phyloP scores from a whole-genome alignment of 2,113 vertebrate genomes.

The Mesitornis unicolor region DNA sequence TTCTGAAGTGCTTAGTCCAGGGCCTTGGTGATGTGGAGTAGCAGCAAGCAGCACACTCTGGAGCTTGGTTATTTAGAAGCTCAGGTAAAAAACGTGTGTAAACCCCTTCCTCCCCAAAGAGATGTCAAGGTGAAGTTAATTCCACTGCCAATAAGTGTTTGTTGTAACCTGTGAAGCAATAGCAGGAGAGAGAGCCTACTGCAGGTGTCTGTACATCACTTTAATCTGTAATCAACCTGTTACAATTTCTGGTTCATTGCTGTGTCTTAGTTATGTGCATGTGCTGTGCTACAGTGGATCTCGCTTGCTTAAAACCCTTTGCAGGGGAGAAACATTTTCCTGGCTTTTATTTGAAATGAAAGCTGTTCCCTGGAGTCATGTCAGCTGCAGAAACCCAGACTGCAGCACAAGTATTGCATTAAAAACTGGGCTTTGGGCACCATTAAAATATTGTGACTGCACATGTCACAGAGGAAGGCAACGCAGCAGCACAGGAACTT shows the following conservation, averaged over 20 bases:
- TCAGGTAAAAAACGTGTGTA: neutral
- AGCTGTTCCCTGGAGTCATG: neutral
- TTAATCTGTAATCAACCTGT: neutral
- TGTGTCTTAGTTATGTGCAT: neutral
- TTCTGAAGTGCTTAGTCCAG: neutral
- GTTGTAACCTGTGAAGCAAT: neutral
- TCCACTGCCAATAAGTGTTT: neutral
- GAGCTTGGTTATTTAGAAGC: neutral
- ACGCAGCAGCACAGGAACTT: neutral
- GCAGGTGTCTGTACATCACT: neutral
- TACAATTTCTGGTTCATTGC: neutral
- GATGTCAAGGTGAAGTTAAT: neutral
- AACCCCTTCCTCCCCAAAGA: neutral
- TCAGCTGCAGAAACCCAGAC: conserved; percentile 25
- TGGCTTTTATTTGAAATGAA: conserved; percentile 48
- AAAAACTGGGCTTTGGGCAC: conserved; percentile 10
- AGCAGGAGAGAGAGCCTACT: neutral
- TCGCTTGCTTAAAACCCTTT: neutral
- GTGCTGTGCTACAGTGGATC: neutral
- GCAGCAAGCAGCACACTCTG: neutral
- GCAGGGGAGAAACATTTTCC: neutral
- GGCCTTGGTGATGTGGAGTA: neutral
- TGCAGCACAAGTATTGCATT: conserved; percentile 15
- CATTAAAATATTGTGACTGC: neutral
- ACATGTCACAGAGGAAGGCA: conserved; percentile 11